These are phyloP conservation scores for Yponomeuta sedellus DNA, from an alignment of 2,888 invertebrate species.

Conservation along the genomic window DNA sequence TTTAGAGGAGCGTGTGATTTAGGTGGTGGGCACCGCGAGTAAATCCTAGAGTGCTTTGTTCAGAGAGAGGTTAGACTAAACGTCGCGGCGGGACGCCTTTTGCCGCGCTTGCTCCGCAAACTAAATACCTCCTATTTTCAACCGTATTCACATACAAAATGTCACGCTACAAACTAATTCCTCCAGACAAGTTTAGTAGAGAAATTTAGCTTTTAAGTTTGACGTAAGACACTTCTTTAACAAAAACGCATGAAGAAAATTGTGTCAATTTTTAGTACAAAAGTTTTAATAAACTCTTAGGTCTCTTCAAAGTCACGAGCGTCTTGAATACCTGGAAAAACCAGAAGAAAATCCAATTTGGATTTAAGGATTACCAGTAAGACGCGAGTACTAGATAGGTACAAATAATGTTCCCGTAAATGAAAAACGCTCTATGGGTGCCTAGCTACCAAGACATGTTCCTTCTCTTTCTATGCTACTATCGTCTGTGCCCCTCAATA, in stretches of 20 bases:
- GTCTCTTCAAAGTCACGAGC: constrained; percentile 6
- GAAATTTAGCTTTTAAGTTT: neutral
- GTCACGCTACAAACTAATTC: constrained; percentile 15
- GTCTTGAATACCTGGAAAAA: constrained; percentile 17
- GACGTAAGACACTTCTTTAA: neutral
- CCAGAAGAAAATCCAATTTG: constrained; percentile 24
- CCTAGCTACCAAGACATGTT: constrained; percentile 8
- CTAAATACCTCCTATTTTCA: neutral
- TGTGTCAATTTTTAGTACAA: constrained; percentile 17
- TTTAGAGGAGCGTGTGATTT: constrained; percentile 15
- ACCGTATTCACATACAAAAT: constrained; percentile 14
- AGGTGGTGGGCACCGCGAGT: constrained; percentile 11
- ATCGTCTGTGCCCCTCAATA: neutral
- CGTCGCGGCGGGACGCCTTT: constrained; percentile 15
- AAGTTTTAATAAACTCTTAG: constrained; percentile 12
- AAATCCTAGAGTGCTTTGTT: constrained; percentile 7
- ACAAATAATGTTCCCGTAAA: constrained; percentile 10
- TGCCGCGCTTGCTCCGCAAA: neutral
- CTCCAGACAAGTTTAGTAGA: neutral
- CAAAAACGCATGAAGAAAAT: constrained; percentile 14
- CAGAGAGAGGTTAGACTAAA: constrained; percentile 13
- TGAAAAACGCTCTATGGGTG: constrained; percentile 4
- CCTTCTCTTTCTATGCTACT: neutral
- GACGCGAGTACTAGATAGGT: constrained; percentile 12
- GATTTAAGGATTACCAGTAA: constrained; percentile 22